phyloP scores from a whole-genome alignment of 2,888 invertebrate species.

The Apamea epomidion region DNA sequence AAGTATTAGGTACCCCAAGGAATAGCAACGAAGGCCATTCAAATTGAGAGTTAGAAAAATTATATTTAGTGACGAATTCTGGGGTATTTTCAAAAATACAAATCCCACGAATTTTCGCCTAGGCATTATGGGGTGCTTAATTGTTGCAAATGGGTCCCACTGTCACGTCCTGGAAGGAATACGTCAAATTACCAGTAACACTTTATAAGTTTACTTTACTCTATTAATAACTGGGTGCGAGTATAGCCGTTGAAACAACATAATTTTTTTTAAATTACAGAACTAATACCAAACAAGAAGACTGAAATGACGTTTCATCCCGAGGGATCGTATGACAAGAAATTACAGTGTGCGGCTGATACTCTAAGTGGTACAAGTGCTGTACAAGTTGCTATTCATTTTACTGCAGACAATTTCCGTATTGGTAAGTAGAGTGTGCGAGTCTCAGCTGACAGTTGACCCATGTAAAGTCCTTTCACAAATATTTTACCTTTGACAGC shows the following conservation, averaged over 20 bases:
- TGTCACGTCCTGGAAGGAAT: no score
- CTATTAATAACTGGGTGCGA: background rate
- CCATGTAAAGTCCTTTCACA: background rate
- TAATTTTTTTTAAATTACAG: background rate
- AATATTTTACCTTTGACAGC: background rate
- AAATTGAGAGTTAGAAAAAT: no score
- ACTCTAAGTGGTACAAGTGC: accelerated
- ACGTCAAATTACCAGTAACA: no score
- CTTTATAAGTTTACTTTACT: background rate
- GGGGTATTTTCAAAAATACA: no score
- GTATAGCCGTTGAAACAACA: no score
- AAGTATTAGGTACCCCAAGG: no score
- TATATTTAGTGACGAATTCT: no score
- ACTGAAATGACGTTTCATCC: background rate
- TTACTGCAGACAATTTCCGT: background rate
- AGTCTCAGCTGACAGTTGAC: background rate
- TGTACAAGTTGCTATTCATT: background rate
- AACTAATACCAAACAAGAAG: accelerated
- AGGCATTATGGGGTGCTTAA: no score
- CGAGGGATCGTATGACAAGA: accelerated
- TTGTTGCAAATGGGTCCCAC: no score
- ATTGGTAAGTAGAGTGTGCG: slow-evolving; percentile 12
- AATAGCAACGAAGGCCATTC: no score
- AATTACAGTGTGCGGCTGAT: background rate
- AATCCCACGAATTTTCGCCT: no score